phyloP scores from a whole-genome alignment of 2,797 vertebrate species.

The Sebastes matsubarae region DNA sequence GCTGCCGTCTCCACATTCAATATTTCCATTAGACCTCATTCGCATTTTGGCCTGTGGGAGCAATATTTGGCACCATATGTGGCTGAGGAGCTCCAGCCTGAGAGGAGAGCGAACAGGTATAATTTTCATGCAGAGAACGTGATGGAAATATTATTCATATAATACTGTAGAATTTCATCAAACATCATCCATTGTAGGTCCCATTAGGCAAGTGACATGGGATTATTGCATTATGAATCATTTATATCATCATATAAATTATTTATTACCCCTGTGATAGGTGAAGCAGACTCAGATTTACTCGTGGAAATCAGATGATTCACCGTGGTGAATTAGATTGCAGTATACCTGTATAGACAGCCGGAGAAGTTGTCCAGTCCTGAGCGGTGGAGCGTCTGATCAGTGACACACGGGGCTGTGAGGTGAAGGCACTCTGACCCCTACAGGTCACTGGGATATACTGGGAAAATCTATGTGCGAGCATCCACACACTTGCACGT shows the following conservation, averaged over 20 bases:
- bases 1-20: conserved; percentile 19
- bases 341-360: conserved; percentile 3
- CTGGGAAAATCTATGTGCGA: not conserved
- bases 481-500: not conserved
- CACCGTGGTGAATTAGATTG: conserved; percentile 12
- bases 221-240: conserved; percentile 69
- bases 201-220: conserved; percentile 57
- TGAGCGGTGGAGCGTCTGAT: conserved; percentile 3
- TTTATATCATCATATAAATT: conserved; percentile 65
- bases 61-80: conserved; percentile 29
- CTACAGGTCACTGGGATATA: conserved; percentile 64
- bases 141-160: conserved; percentile 41
- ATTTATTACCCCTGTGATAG: conserved; percentile 56
- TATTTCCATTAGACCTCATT: conserved; percentile 49
- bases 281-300: conserved; percentile 38
- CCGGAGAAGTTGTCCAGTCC: conserved; percentile 4
- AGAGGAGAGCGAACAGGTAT: conserved; percentile 20
- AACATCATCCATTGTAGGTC: conserved; percentile 36
- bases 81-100: conserved; percentile 14
- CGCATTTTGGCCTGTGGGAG: conserved; percentile 28
- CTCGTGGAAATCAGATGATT: conserved; percentile 37
- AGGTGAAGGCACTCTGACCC: conserved; percentile 72
- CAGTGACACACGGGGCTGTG: conserved; percentile 28
- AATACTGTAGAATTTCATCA: conserved; percentile 26
- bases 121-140: conserved; percentile 22